Conservation (phyloP, 2,797 vertebrate genomes). For the Alcedo atthis region DNA sequence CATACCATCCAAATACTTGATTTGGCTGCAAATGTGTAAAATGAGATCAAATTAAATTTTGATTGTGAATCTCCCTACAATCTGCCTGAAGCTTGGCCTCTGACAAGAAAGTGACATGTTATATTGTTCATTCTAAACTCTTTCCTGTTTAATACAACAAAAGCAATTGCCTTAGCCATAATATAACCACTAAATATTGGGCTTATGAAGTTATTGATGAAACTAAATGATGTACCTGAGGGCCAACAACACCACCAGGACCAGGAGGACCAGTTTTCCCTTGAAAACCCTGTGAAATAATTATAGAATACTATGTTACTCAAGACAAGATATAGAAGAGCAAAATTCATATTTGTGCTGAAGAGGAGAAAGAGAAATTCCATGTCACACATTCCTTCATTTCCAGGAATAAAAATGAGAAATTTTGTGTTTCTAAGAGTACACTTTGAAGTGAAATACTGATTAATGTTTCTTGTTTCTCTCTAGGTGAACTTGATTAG, state of each 20-base stretch:
- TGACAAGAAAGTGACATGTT: background rate
- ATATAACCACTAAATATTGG: background rate
- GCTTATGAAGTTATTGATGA: background rate
- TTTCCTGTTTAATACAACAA: background rate
- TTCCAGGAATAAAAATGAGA: background rate
- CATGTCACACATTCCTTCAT: background rate
- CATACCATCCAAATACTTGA: background rate
- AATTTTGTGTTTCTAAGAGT: background rate
- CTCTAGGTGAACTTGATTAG: constrained; percentile 1
- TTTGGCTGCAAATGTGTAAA: background rate
- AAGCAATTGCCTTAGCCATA: background rate
- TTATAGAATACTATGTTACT: background rate
- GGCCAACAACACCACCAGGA: constrained; percentile 96
- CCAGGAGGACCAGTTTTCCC: constrained; percentile 98
- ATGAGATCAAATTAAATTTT: background rate
- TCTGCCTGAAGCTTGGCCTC: background rate
- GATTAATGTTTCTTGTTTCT: constrained; percentile 19
- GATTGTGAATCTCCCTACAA: background rate
- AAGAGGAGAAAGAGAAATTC: background rate
- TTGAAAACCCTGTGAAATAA: constrained; percentile 92
- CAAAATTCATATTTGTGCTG: background rate
- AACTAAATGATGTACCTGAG: constrained; percentile 83
- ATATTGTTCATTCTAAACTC: background rate
- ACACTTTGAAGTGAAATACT: constrained; percentile 22
- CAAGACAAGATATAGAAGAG: background rate